Evolutionary conservation across 2,888 invertebrate genomes (phyloP).

Genomic region (Gymnosoma rotundatum): DNA sequence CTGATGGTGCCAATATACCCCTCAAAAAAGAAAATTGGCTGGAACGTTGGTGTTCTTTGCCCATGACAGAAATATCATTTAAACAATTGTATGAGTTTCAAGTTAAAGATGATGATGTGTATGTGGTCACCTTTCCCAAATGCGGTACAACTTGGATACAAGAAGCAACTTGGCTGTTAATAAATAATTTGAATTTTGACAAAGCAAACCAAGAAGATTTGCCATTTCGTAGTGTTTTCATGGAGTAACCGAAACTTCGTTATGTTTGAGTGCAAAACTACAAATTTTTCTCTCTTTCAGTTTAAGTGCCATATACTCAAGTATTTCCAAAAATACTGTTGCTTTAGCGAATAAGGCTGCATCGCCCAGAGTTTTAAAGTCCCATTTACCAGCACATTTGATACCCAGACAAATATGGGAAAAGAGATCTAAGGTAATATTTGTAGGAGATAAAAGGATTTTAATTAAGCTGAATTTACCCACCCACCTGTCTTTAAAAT

Average conservation of each 20-base stretch:
- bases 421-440: constrained; percentile 72
- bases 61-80: constrained; percentile 1
- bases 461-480: neutral
- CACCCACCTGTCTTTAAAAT: neutral
- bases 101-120: constrained; percentile 72
- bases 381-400: constrained; percentile 74
- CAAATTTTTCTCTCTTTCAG: neutral
- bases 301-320: neutral
- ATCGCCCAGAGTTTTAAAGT: constrained; percentile 72
- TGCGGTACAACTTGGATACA: constrained; percentile 75
- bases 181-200: constrained; percentile 73
- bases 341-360: constrained; percentile 41
- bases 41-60: constrained; percentile 68
- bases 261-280: neutral
- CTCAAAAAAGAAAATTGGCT: constrained; percentile 63
- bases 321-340: constrained; percentile 17
- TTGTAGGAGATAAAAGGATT: neutral
- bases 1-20: constrained; percentile 58
- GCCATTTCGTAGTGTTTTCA: constrained; percentile 47
- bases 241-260: constrained; percentile 70
- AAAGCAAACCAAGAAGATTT: constrained; percentile 63
- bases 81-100: constrained; percentile 68
- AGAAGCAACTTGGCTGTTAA: constrained; percentile 74
- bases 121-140: constrained; percentile 73
- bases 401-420: constrained; percentile 73